Percentiles rank a stretch among this genome's conserved stretches.
phyloP scores from a whole-genome alignment of 2,113 vertebrate genomes.

The Mohoua ochrocephala region DNA sequence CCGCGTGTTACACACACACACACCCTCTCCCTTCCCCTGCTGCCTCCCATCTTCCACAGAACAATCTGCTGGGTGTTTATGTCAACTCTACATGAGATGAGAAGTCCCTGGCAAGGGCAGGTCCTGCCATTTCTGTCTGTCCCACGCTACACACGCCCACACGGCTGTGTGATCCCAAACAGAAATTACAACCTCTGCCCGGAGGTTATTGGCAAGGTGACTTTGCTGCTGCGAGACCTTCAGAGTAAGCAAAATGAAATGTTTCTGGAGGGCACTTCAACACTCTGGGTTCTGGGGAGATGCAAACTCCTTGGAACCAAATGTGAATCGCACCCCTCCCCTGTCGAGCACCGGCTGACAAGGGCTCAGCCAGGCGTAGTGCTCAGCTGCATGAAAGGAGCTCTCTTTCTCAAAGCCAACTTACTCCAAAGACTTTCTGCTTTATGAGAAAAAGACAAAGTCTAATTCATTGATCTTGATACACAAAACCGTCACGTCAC shows the following conservation, averaged over 20 bases:
- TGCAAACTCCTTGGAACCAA: neutral
- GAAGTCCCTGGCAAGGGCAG: neutral
- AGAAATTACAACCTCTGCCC: neutral
- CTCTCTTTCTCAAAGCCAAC: constrained; percentile 1
- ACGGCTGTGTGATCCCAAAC: accelerated
- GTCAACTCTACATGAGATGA: neutral
- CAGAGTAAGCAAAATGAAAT: neutral
- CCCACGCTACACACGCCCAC: neutral
- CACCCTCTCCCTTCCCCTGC: neutral
- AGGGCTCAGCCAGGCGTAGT: neutral
- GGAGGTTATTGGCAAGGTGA: neutral
- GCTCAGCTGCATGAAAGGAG: neutral
- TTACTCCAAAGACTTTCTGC: constrained; percentile 39
- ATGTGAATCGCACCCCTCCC: neutral
- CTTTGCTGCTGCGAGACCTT: neutral
- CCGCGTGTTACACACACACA: accelerated
- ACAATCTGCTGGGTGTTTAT: neutral
- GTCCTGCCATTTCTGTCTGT: neutral
- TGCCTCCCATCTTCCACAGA: neutral
- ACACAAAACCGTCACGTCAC: constrained; percentile 61
- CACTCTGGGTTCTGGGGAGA: neutral
- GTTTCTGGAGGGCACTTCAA: neutral
- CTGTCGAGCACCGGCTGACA: neutral
- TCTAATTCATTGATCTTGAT: constrained; percentile 68
- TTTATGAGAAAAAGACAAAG: constrained; percentile 43